Percentiles rank a stretch among this genome's conserved stretches.
Conservation (phyloP, 2,797 vertebrate species). For the Smutsia temminckii region DNA sequence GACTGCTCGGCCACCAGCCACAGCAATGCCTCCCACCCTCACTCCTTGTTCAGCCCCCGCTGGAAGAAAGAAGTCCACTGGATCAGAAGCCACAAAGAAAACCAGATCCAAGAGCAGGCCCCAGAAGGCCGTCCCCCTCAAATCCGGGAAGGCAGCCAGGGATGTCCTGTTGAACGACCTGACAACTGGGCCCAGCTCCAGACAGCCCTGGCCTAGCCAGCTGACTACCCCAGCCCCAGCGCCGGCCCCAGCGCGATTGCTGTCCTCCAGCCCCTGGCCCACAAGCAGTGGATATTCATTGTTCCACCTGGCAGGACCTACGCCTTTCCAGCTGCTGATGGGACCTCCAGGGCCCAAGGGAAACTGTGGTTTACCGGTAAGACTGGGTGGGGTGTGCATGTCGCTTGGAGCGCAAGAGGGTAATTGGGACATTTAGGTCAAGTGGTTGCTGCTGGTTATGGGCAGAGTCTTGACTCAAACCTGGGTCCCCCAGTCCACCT, state of each 20-base stretch:
- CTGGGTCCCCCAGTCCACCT: rapidly evolving
- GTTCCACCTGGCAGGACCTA: conserved; percentile 89
- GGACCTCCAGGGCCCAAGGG: conserved; percentile 93
- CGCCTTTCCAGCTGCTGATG: conserved; percentile 88
- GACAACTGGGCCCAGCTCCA: conserved; percentile 24
- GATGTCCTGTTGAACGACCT: neutral
- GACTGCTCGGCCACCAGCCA: neutral
- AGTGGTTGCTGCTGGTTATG: rapidly evolving
- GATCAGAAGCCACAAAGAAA: conserved; percentile 78
- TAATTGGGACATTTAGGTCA: rapidly evolving
- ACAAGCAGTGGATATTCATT: conserved; percentile 87
- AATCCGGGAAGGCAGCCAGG: conserved; percentile 43
- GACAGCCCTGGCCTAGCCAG: conserved; percentile 64
- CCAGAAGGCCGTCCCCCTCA: conserved; percentile 43
- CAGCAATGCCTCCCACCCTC: neutral
- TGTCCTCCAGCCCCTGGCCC: conserved; percentile 54
- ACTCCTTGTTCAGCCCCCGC: neutral
- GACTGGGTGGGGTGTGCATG: conserved; percentile 62
- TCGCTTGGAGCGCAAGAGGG: neutral
- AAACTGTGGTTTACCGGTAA: conserved; percentile 93
- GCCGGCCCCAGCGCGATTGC: neutral
- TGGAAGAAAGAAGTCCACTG: conserved; percentile 69
- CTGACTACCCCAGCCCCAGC: neutral
- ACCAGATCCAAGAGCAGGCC: conserved; percentile 63
- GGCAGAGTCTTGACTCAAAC: neutral